Conservation (phyloP, 2,113 vertebrate genomes). For the Connochaetes taurinus region DNA sequence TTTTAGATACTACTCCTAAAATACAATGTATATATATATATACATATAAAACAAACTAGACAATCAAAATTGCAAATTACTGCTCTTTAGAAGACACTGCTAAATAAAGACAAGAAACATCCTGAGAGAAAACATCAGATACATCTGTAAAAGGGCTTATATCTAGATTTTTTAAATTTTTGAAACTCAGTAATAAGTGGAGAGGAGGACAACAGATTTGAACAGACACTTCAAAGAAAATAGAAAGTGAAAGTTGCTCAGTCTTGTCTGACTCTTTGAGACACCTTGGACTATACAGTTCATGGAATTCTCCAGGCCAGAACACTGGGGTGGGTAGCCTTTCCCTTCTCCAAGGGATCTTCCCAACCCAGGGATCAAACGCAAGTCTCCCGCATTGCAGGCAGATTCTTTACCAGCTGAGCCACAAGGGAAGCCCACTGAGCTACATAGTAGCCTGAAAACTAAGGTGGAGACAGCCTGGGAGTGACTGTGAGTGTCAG, state of each 20-base stretch:
- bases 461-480: neutral
- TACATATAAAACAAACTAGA: neutral
- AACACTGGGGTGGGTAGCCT: neutral
- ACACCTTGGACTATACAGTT: neutral
- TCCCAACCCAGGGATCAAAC: neutral
- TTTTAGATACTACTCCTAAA: neutral
- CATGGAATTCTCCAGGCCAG: neutral
- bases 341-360: neutral
- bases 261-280: neutral
- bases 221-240: neutral
- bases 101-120: neutral
- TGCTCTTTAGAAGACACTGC: neutral
- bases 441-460: neutral
- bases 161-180: neutral
- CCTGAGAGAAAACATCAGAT: neutral
- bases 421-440: neutral
- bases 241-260: neutral
- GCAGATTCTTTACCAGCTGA: neutral
- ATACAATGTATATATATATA: neutral
- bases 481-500: neutral
- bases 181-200: neutral
- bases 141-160: neutral
- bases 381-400: fast-evolving
- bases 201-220: neutral
- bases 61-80: neutral